A percentile compares a stretch with the other conserved stretches of the same genome.
phyloP scores from a whole-genome alignment of 1,140 invertebrate species.

The Megalopta genalis region DNA sequence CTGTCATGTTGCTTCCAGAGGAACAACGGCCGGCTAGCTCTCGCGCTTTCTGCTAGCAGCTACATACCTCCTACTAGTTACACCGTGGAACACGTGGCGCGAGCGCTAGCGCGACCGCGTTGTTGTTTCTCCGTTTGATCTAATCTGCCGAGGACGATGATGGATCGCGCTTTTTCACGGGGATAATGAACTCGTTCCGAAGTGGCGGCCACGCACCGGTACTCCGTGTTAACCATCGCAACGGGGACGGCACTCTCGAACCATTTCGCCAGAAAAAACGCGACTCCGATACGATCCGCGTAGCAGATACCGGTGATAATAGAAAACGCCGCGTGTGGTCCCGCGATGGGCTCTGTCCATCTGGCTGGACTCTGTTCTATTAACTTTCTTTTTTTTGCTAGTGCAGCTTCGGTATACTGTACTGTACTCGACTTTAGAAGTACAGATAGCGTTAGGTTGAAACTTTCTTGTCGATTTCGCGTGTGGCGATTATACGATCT shows the following conservation, averaged over 20 bases:
- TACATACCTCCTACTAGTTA: constrained; percentile 46
- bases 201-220: not conserved
- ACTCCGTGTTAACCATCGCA: not conserved
- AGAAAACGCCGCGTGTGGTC: constrained; percentile 40
- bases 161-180: constrained; percentile 42
- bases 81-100: constrained; percentile 25
- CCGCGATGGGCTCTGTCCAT: not conserved
- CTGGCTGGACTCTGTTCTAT: too few species aligned
- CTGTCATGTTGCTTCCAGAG: constrained; percentile 65
- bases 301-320: constrained; percentile 7
- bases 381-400: too few species aligned
- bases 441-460: too few species aligned
- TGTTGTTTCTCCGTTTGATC: constrained; percentile 55
- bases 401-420: too few species aligned
- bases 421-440: too few species aligned
- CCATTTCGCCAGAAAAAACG: not conserved
- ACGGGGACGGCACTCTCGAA: not conserved
- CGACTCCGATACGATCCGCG: not conserved
- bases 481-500: too few species aligned
- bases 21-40: constrained; percentile 50
- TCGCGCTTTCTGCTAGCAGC: not conserved
- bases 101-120: not conserved
- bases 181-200: constrained; percentile 47
- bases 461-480: too few species aligned
- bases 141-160: constrained; percentile 47